Evolutionary conservation across 2,888 invertebrate genomes (phyloP), one percentile per base, ranked within the genome.

Genomic region (Himalopsyche japonica): DNA sequence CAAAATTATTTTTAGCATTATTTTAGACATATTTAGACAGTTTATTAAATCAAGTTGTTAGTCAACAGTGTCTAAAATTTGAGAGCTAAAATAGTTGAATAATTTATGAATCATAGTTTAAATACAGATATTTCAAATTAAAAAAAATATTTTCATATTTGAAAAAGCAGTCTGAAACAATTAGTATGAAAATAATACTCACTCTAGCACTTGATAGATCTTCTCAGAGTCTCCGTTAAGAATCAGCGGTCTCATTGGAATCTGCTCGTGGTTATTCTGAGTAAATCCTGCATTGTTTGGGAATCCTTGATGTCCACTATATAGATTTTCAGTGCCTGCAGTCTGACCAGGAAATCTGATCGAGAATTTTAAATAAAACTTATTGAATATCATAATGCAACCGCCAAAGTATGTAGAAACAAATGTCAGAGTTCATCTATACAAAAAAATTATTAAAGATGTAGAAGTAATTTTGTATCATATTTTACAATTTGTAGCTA

Each of bases 211-310:
- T 91, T 95, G 95, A 88, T 95, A 95, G 88, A 94, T 93, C 89
- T 93, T 94, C 87, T 95, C 94, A 12, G 93, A 91, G 88, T 94
- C 94, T 43, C 94, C 94, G 88, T 94, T 94, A 87, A 95, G 94
- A 88, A 95, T 93, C 70, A 96, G 92, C 82, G 96, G 95, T 88
- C 95, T 93, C 88, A 97, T 91, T 79, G 97, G 97, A 89, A 97
- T 97, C 88, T 94, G 96, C 89, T 97, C 96, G 89, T 97, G 96
- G 88, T 91, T 91, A 76, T 79, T 79, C 34, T 79, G 43, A 5
- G 91, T 91, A 88, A 92, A 92, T 15, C 24, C 24, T 27, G 79
- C 76, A n/a, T 47, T 83, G 70, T 47, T 76, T 20, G 83, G 79
- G 24, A 83, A 80, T 7, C 64, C 83, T 37, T 79, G 37, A 70